Evolutionary conservation across 2,888 invertebrate genomes (phyloP), one percentile per base, ranked within the genome.

Genomic region (Leptopterna dolabrata): DNA sequence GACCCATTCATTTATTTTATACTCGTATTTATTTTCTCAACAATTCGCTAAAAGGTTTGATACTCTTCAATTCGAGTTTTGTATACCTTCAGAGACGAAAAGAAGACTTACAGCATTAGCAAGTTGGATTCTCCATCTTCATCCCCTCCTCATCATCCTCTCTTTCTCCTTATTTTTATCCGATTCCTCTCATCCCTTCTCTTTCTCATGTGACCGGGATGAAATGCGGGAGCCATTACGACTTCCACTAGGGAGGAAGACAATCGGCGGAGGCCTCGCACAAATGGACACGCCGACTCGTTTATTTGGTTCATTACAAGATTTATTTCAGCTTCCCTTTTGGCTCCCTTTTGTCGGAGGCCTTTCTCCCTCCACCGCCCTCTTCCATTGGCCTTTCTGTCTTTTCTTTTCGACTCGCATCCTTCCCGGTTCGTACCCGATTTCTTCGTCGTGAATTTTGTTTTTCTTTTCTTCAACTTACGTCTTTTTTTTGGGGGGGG

Each of bases 271-370:
- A 36, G 36, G n/a, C 27, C 78, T 43, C 71, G 83, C 83, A 83
- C 83, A 83, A 83, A 83, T 83, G 83, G 83, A 83, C 83, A 27
- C 70, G 83, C 43, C 43, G 16, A 83, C 63, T 83, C 83, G 83
- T 83, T 83, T 83, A 83, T 83, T 83, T 83, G 83, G 83, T 83
- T 83, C 83, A 83, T 83, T 83, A 83, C 83, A 83, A 83, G 83
- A 83, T 83, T 83, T 83, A 83, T 83, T 83, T 83, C 83, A 83
- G 71, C 83, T 83, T 83, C 83, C 27, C 83, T 83, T 83, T 83
- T 70, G 83, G 83, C 41, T 27, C 43, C 24, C 83, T 83, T 83
- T 83, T 83, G 83, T 83, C 83, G 83, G 83, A 70, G 24, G 11
- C 43, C 63, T 13, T 11, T 29, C 27, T 30, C 41, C 27, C 14